A percentile compares a stretch with the other conserved stretches of the same genome.
Conservation (phyloP, 1,140 invertebrate species). For the Chrysoperla carnea region DNA sequence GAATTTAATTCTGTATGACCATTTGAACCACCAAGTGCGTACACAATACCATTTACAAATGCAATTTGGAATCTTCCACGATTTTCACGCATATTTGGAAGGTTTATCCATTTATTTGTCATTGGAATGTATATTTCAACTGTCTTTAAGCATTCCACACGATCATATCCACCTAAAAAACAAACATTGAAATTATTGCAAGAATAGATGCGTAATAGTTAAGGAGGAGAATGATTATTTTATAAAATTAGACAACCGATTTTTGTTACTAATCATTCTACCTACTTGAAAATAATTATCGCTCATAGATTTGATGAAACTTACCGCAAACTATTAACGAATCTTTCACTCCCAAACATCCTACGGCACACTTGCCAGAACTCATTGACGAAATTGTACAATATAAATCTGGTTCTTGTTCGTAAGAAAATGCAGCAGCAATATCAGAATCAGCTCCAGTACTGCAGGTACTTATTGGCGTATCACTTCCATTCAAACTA, state of each 20-base stretch:
- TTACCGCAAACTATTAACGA: constrained; percentile 55
- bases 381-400: constrained; percentile 46
- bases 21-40: constrained; percentile 64
- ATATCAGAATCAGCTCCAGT: constrained; percentile 6
- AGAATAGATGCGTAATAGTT: too few species aligned
- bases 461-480: background rate
- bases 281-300: too few species aligned
- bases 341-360: constrained; percentile 47
- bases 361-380: constrained; percentile 51
- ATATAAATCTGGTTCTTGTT: constrained; percentile 33
- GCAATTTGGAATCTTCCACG: constrained; percentile 60
- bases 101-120: constrained; percentile 44
- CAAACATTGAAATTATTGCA: too few species aligned
- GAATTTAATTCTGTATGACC: constrained; percentile 51
- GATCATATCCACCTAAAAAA: constrained; percentile 61
- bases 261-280: too few species aligned
- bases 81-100: constrained; percentile 48
- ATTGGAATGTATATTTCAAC: constrained; percentile 56
- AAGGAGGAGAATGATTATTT: too few species aligned
- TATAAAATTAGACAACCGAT: too few species aligned
- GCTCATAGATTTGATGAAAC: too few species aligned
- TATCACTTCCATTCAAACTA: too few species aligned
- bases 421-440: constrained; percentile 6
- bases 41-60: constrained; percentile 44
- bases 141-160: constrained; percentile 59